A percentile compares a stretch with the other conserved stretches of the same genome.
Conservation (phyloP, 2,888 invertebrate species). For the Chrysodeixis includens region DNA sequence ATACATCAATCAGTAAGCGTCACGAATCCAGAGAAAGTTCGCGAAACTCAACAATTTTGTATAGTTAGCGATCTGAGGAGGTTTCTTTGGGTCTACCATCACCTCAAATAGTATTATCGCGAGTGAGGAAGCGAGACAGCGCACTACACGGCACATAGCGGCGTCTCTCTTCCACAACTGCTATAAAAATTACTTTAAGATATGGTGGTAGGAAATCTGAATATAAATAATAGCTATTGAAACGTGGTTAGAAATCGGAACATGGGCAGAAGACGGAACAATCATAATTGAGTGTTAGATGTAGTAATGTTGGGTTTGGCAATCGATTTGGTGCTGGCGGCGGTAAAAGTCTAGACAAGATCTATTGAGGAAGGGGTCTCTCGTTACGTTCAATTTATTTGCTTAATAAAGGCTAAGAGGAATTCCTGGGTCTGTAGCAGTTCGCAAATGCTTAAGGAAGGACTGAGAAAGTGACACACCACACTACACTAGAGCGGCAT, state of each 20-base stretch:
- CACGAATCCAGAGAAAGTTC: constrained; percentile 64
- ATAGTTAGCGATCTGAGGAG: constrained; percentile 62
- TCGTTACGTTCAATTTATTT: background rate
- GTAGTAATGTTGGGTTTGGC: constrained; percentile 33
- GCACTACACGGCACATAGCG: no score
- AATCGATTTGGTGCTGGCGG: constrained; percentile 42
- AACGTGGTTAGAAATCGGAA: constrained; percentile 65
- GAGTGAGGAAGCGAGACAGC: no score
- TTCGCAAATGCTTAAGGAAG: no score
- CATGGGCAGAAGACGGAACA: constrained; percentile 36
- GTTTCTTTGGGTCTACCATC: no score
- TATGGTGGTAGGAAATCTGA: no score
- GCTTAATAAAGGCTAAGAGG: background rate
- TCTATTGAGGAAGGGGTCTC: background rate
- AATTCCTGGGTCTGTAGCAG: background rate
- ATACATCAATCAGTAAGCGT: constrained; percentile 51
- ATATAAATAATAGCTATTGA: constrained; percentile 61
- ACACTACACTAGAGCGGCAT: no score
- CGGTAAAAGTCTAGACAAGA: constrained; percentile 38
- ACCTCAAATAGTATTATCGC: no score
- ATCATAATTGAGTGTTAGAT: constrained; percentile 28
- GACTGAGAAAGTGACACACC: no score
- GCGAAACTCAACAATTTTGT: constrained; percentile 68
- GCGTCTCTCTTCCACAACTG: no score
- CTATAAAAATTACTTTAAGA: no score